Conservation (phyloP, 2,888 invertebrate genomes). For the Hymenopus coronatus region DNA sequence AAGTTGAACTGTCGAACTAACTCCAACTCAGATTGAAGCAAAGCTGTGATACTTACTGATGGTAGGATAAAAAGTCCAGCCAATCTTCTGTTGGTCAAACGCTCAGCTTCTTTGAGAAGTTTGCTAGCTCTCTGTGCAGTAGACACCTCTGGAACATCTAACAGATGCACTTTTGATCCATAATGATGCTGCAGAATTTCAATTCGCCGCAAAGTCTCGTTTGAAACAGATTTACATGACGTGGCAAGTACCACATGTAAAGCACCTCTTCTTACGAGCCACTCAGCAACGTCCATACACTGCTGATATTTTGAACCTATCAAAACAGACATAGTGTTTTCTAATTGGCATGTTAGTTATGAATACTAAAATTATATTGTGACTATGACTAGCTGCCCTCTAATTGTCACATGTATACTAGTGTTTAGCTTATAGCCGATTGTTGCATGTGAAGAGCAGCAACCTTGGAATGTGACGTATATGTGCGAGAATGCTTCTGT, state of each 20-base stretch:
- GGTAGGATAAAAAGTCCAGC: slow-evolving; percentile 21
- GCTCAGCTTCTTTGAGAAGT: slow-evolving; percentile 1
- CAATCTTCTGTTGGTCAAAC: not conserved
- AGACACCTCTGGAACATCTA: not conserved
- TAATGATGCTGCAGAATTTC: slow-evolving; percentile 6
- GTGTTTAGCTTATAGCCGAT: too few species aligned
- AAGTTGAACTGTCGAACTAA: too few species aligned
- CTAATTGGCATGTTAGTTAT: too few species aligned
- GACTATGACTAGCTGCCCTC: too few species aligned
- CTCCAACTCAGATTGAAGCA: too few species aligned
- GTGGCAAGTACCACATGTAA: slow-evolving; percentile 27
- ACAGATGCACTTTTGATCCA: slow-evolving; percentile 7
- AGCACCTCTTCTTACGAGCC: slow-evolving; percentile 32
- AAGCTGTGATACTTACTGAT: slow-evolving; percentile 14
- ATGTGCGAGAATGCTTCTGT: too few species aligned
- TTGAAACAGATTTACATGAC: slow-evolving; percentile 11
- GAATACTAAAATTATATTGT: too few species aligned
- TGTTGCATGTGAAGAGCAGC: too few species aligned
- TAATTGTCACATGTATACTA: too few species aligned
- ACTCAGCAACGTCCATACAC: slow-evolving; percentile 39
- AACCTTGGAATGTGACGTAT: too few species aligned
- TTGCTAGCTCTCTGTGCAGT: slow-evolving; percentile 3
- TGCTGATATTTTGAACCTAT: not conserved
- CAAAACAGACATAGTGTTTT: too few species aligned
- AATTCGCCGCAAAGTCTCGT: slow-evolving; percentile 11